Evolutionary conservation across 2,113 vertebrate genomes (phyloP), one percentile per base, ranked within the genome.

Genomic region (Cyphomyrus plagiostoma): DNA sequence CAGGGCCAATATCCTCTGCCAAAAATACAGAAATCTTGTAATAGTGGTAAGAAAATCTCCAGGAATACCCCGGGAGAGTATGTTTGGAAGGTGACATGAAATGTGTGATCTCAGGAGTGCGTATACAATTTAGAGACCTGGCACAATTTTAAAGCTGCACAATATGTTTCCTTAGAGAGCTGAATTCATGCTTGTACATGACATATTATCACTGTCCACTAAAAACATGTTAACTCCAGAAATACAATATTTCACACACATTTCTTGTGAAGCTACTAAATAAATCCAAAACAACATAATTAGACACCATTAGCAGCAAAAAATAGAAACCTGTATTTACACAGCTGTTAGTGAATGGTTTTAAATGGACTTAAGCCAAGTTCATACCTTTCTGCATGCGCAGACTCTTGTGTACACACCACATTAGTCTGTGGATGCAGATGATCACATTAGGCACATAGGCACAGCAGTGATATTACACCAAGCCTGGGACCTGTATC

Each of bases 51-150:
- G 87, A 26, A 88, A 88, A 88, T 70, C 66, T 80, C 46, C 26
- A 30, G 26, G 88, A 77, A 89, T 80, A 39, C 70, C 88, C 45
- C 4, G 66, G 58, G 88, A 89, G 70, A 89, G 26, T 89, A 15
- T 77, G 21, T 10, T 56, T 89, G 88, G 62, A 89, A 35, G 9
- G 45, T 50, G 50, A 58, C 46, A 4, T 77, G 62, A 80, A 50
- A 48, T 50, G 15, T 77, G 88, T 21, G 23, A 49, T 45, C 88
- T 50, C 23, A 89, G 45, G 70, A 50, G 46, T 50, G 46, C 10
- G 7, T 13, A 53, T 19, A 46, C 35, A 50, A 52, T 89, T 42
- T 26, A 50, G 70, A 7, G n/a, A 70, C 1, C 23, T 17, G 10
- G 23, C 26, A 80, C 4, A 15, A n/a, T 26, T 50, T 80, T 50